A percentile compares a stretch with the other conserved stretches of the same genome.
Conservation (phyloP, 2,113 vertebrate species). For the Centrocercus urophasianus region DNA sequence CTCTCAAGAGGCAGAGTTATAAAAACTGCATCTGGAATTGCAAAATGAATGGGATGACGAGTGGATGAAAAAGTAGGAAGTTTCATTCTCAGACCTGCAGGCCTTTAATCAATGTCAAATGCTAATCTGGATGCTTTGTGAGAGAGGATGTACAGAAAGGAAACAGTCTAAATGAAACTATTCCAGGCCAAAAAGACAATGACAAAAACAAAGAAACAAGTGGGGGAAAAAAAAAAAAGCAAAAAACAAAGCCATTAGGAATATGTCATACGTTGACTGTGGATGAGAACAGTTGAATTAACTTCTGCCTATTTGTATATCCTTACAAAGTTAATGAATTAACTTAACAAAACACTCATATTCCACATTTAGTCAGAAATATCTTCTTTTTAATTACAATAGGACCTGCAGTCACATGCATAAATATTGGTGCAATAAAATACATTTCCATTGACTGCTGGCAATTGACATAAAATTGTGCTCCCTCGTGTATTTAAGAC, state of each 20-base stretch:
- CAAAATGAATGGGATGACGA: background rate
- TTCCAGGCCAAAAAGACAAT: background rate
- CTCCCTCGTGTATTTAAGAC: background rate
- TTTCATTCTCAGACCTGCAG: background rate
- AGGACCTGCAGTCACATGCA: background rate
- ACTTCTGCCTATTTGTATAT: background rate
- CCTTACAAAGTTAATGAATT: background rate
- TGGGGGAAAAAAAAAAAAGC: too few relatives aligned
- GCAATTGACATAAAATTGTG: background rate
- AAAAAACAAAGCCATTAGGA: background rate
- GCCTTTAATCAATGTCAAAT: background rate
- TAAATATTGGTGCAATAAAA: conserved; percentile 33
- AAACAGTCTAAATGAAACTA: background rate
- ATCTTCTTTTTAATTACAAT: conserved; percentile 43
- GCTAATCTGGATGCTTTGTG: background rate
- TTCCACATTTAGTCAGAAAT: conserved; percentile 11
- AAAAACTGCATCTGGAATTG: background rate
- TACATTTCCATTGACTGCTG: background rate
- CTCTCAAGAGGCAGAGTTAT: background rate
- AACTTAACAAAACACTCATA: background rate
- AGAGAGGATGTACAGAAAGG: background rate
- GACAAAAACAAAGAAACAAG: background rate
- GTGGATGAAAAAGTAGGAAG: background rate
- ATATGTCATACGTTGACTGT: background rate
- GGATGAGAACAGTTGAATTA: background rate